Conservation (phyloP, 2,888 invertebrate species). For the Tenthredo distinguenda region DNA sequence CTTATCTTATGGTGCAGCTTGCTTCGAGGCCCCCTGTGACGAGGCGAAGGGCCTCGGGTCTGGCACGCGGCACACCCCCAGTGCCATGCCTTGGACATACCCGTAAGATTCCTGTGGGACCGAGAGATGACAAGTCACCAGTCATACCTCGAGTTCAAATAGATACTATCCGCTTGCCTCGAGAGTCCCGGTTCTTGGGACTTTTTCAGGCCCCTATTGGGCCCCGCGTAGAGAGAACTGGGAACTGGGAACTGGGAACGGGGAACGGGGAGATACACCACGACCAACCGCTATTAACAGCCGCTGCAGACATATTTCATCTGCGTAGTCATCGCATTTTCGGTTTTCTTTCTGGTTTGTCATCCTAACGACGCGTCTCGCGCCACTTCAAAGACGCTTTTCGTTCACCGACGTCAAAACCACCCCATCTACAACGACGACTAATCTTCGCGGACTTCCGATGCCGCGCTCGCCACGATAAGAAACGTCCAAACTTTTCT, state of each 20-base stretch:
- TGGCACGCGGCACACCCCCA: slow-evolving; percentile 76
- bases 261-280: slow-evolving; percentile 8
- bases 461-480: not conserved
- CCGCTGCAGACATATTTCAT: slow-evolving; percentile 69
- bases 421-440: slow-evolving; percentile 9
- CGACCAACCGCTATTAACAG: slow-evolving; percentile 66
- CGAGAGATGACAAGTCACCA: slow-evolving; percentile 55
- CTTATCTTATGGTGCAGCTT: slow-evolving; percentile 72
- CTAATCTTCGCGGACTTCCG: slow-evolving; percentile 33
- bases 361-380: slow-evolving; percentile 63
- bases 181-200: slow-evolving; percentile 40
- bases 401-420: slow-evolving; percentile 24
- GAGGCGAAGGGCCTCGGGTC: slow-evolving; percentile 69
- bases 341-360: slow-evolving; percentile 70
- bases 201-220: slow-evolving; percentile 35
- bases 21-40: slow-evolving; percentile 74
- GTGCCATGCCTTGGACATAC: slow-evolving; percentile 59
- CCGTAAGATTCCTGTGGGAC: slow-evolving; percentile 66
- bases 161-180: slow-evolving; percentile 46
- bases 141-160: slow-evolving; percentile 52
- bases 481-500: not conserved
- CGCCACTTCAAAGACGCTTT: slow-evolving; percentile 35
- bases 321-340: slow-evolving; percentile 73
- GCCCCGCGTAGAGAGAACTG: slow-evolving; percentile 37
- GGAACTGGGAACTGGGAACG: not conserved